These are phyloP conservation scores for Hydrozoanthus gracilis DNA, from an alignment of 92 coral and sea anemone genomes.

Conservation along the genomic window DNA sequence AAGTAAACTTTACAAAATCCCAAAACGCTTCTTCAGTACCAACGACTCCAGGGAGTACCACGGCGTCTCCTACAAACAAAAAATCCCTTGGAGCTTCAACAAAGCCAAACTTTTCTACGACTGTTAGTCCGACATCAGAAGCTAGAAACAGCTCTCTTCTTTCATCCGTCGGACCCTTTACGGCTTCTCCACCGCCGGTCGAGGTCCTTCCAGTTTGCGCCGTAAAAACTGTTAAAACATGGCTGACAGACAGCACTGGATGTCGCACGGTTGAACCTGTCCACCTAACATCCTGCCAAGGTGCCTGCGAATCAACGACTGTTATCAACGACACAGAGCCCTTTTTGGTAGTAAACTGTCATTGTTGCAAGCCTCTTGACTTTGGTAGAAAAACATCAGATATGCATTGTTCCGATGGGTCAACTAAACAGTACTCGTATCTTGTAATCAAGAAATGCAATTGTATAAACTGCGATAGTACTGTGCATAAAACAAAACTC, in stretches of 20 bases:
- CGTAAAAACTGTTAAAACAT: conserved; percentile 37
- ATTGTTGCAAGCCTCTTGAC: conserved; percentile 78
- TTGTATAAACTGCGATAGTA: conserved; percentile 69
- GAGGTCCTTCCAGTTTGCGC: conserved; percentile 22
- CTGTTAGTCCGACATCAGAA: background rate
- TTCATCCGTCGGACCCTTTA: conserved; percentile 3
- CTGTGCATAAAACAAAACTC: conserved; percentile 46
- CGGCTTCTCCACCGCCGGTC: background rate
- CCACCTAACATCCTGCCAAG: conserved; percentile 69
- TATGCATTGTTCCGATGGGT: conserved; percentile 77
- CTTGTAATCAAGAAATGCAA: conserved; percentile 67
- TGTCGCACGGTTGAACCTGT: conserved; percentile 54
- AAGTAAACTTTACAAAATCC: background rate
- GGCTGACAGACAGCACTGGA: conserved; percentile 51
- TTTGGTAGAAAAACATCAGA: conserved; percentile 44
- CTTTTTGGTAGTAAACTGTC: conserved; percentile 57
- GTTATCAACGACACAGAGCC: conserved; percentile 61
- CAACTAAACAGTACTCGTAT: conserved; percentile 58
- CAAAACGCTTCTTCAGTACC: background rate
- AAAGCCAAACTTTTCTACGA: background rate
- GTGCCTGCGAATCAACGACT: conserved; percentile 64
- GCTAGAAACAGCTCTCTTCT: background rate
- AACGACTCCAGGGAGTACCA: conserved; percentile 3
- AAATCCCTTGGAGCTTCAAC: conserved; percentile 10
- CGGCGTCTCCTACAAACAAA: background rate